Conservation (phyloP, 2,113 vertebrate genomes). For the Ceyx cyanopectus region DNA sequence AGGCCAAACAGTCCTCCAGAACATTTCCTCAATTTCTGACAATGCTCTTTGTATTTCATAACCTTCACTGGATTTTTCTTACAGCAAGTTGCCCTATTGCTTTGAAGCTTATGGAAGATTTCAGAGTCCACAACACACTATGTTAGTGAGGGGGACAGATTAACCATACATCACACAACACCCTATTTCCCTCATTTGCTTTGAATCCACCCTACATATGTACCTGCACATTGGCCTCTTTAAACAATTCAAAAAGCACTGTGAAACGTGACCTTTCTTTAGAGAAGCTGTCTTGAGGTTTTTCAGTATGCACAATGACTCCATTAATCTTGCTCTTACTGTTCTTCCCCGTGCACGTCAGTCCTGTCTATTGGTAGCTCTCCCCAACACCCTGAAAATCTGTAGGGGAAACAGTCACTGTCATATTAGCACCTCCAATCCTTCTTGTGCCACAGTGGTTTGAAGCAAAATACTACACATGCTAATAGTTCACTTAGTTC, state of each 20-base stretch:
- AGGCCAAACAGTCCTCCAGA: background rate
- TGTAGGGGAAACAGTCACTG: background rate
- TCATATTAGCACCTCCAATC: background rate
- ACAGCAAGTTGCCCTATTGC: background rate
- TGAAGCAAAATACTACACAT: conserved; percentile 9
- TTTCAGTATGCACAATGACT: background rate
- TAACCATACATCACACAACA: background rate
- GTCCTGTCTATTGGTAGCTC: background rate
- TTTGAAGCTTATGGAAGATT: background rate
- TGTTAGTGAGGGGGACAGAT: background rate
- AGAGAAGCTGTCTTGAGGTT: background rate
- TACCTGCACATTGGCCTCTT: background rate
- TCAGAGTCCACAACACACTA: background rate
- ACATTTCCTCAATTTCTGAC: background rate
- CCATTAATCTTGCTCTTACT: background rate
- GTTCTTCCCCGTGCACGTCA: background rate
- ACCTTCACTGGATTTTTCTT: background rate
- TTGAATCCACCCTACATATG: background rate
- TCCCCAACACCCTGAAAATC: background rate
- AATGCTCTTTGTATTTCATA: background rate
- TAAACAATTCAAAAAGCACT: background rate
- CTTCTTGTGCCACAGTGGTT: background rate
- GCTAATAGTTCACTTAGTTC: conserved; percentile 7
- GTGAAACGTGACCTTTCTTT: background rate
- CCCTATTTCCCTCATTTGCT: background rate